Percentiles rank a stretch among this genome's conserved stretches.
These are phyloP conservation scores for Lymantria monacha DNA, from an alignment of 2,888 invertebrate species.

Conservation along the genomic window DNA sequence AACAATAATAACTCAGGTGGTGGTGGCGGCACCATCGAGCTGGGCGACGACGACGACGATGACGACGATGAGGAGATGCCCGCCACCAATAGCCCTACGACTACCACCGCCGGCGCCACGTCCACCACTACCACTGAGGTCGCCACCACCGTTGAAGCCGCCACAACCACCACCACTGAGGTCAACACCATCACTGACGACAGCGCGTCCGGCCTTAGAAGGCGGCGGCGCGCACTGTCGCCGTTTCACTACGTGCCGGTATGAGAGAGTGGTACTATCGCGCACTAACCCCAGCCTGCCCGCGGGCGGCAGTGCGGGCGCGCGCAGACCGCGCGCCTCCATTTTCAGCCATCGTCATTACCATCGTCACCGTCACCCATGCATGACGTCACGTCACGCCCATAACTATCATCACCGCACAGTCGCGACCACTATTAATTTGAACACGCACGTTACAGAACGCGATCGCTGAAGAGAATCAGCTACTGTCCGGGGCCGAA, in stretches of 20 bases:
- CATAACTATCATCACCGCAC: conserved; percentile 24
- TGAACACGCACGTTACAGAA: conserved; percentile 49
- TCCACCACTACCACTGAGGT: conserved; percentile 32
- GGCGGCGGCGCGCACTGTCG: conserved; percentile 60
- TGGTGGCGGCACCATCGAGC: conserved; percentile 72
- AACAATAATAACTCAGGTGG: conserved; percentile 64
- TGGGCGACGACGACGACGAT: conserved; percentile 75
- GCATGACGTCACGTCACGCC: conserved; percentile 27
- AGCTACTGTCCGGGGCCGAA: conserved; percentile 79
- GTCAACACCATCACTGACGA: conserved; percentile 19
- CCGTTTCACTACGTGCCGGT: conserved; percentile 70
- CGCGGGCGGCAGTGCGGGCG: conserved; percentile 67
- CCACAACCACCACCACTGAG: conserved; percentile 23
- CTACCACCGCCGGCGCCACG: conserved; percentile 16
- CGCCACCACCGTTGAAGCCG: conserved; percentile 55
- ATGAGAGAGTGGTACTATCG: conserved; percentile 54
- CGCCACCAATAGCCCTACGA: conserved; percentile 32
- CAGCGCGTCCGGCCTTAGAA: conserved; percentile 24
- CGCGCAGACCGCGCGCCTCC: conserved; percentile 52
- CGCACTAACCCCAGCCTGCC: conserved; percentile 75
- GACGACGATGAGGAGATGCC: conserved; percentile 83
- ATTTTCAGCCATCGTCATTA: conserved; percentile 47
- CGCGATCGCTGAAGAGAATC: conserved; percentile 71
- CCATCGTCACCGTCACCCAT: conserved; percentile 34
- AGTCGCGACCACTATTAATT: conserved; percentile 7